Percentiles rank a stretch among this genome's conserved stretches.
These are phyloP conservation scores for Dufourea novaeangliae DNA, from an alignment of 1,140 invertebrate genomes.

Conservation along the genomic window DNA sequence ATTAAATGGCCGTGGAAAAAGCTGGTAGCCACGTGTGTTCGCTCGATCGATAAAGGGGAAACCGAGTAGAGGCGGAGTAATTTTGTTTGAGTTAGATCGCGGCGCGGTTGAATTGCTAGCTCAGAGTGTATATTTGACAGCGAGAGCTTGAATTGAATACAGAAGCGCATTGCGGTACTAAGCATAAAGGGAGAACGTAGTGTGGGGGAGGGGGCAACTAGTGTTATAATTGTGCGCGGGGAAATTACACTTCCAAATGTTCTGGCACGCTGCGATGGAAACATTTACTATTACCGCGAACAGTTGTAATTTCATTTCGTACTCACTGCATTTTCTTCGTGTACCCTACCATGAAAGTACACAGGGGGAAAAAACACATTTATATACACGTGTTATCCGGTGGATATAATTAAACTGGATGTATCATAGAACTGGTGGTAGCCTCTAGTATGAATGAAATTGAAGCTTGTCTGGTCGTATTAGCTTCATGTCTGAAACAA, in stretches of 20 bases:
- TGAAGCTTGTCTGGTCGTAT: not conserved
- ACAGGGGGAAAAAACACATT: not conserved
- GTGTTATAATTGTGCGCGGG: slow-evolving; percentile 34
- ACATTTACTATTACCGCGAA: slow-evolving; percentile 32
- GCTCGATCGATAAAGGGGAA: not conserved
- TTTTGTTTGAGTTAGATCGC: not conserved
- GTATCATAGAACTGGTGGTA: not conserved
- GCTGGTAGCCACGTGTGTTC: not conserved
- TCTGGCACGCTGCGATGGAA: slow-evolving; percentile 5
- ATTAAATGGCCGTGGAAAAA: not conserved
- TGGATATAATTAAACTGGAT: not conserved
- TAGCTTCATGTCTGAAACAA: not conserved
- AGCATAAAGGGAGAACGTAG: not conserved
- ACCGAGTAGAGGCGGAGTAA: not conserved
- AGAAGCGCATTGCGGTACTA: slow-evolving; percentile 1
- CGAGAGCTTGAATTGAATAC: not conserved
- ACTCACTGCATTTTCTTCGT: not conserved
- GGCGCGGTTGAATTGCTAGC: not conserved
- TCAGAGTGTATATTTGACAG: slow-evolving; percentile 5
- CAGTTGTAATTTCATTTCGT: slow-evolving; percentile 29
- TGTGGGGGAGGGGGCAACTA: not conserved
- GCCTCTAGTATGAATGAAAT: not conserved
- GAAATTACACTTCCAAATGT: slow-evolving; percentile 38
- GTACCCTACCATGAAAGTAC: not conserved
- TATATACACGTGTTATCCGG: not conserved